Conservation (phyloP, 2,113 vertebrate genomes). For the Athene noctua region DNA sequence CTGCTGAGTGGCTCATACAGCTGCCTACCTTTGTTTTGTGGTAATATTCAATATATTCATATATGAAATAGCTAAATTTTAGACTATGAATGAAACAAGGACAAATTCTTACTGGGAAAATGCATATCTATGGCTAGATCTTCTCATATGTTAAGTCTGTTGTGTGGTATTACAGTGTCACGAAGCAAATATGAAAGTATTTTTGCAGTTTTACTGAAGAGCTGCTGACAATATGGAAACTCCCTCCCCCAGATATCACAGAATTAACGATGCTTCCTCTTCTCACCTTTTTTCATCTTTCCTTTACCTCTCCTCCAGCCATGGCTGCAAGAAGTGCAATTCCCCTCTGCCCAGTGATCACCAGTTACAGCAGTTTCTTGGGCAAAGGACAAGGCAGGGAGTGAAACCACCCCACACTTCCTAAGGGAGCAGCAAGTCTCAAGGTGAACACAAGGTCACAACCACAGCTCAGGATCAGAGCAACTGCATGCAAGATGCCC, state of each 20-base stretch:
- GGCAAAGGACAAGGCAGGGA: neutral
- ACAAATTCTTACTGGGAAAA: neutral
- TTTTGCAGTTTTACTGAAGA: neutral
- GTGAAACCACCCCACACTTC: neutral
- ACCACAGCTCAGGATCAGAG: neutral
- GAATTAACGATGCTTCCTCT: neutral
- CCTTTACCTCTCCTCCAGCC: neutral
- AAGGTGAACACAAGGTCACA: neutral
- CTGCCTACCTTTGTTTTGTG: neutral
- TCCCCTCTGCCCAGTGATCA: neutral
- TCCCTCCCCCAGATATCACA: neutral
- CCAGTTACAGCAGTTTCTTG: neutral
- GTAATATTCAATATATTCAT: neutral
- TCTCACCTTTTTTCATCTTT: neutral
- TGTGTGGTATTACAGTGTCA: neutral
- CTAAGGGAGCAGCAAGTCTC: neutral
- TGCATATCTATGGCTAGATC: neutral
- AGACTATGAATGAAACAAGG: neutral
- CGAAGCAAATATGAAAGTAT: neutral
- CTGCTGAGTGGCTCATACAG: neutral
- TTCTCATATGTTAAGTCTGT: neutral
- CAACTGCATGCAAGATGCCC: neutral
- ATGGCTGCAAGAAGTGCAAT: fast-evolving
- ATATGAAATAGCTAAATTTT: neutral
- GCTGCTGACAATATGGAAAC: neutral